These are phyloP conservation scores for Oryzias dopingdopingensis DNA, from an alignment of 2,797 vertebrate genomes.

Conservation along the genomic window DNA sequence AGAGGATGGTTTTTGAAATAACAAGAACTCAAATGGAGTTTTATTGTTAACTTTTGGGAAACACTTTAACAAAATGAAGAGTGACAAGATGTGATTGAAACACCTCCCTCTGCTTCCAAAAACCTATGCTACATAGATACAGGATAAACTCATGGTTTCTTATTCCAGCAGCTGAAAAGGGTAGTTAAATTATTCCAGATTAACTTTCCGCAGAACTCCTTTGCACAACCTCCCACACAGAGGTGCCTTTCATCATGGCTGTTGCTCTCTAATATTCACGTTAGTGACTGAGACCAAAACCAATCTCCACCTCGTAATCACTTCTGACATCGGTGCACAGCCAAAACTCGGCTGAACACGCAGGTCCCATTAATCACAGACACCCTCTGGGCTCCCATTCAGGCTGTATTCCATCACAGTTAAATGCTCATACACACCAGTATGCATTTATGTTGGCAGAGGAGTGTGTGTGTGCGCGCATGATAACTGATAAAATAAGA, in stretches of 20 bases:
- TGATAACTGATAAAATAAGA: too few relatives aligned
- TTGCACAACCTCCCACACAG: not conserved
- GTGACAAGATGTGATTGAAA: too few relatives aligned
- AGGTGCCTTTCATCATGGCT: slow-evolving; percentile 15
- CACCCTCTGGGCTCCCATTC: slow-evolving; percentile 14
- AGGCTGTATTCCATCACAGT: slow-evolving; percentile 21
- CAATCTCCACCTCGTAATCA: slow-evolving; percentile 32
- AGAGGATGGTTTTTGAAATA: too few relatives aligned
- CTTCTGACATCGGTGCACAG: slow-evolving; percentile 5
- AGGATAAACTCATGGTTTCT: not conserved
- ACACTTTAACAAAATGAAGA: too few relatives aligned
- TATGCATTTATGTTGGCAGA: not conserved
- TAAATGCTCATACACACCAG: slow-evolving; percentile 26
- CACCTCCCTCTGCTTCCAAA: too few relatives aligned
- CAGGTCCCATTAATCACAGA: slow-evolving; percentile 37
- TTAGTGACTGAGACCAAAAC: slow-evolving; percentile 27
- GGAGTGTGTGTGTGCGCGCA: not conserved
- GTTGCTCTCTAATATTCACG: slow-evolving; percentile 19
- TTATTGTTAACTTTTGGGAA: too few relatives aligned
- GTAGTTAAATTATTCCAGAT: not conserved
- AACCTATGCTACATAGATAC: too few relatives aligned
- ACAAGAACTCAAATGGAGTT: too few relatives aligned
- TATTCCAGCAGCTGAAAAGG: not conserved
- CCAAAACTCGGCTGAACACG: slow-evolving; percentile 4
- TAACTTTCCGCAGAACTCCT: not conserved